Evolutionary conservation across 2,797 vertebrate genomes (phyloP), one percentile per base, ranked within the genome.

Genomic region (Ambastaia sidthimunki): DNA sequence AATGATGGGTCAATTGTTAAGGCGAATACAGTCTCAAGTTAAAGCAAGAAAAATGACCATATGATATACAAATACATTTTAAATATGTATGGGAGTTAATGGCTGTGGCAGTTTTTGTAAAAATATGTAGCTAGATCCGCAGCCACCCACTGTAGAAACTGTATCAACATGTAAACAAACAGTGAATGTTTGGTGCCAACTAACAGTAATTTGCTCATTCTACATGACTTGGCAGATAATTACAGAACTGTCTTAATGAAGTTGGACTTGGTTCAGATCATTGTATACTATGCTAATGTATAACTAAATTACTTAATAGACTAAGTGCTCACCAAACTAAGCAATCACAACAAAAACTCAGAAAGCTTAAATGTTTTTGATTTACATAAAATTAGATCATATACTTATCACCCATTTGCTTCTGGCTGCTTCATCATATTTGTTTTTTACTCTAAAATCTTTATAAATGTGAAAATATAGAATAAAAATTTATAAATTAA

Each of bases 21-120:
- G 60, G 15, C 31, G 13, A 31, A 31, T 62, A 11, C 28, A 62
- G 12, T 25, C 23, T 62, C n/a, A 59, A 31, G 75, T 34, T 69
- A n/a, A n/a, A n/a, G n/a, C 3, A 0, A 37, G n/a, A 28, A 70
- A 37, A 37, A 78, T 60, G 54, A 37, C 41, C 44, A 21, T 50
- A 62, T 78, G 13, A 21, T 60, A 62, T 34, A 69, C 47, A 69
- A 76, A 16, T 74, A 65, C 16, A 13, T 21, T 67, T 67, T 7
- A 44, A 57, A 77, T 71, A 62, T 70, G 37, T 9, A 62, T 71
- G 1, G 13, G n/a, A 41, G 25, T 62, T 37, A 50, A 34, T 70
- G 18, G 3, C 12, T n/a, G 1, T 78, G 18, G 3, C 11, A 12
- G 1, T 68, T 57, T 47, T 60, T 69, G 16, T 9, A 9, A 1